phyloP scores from a whole-genome alignment of 2,113 vertebrate genomes.

The Dromiciops gliroides region DNA sequence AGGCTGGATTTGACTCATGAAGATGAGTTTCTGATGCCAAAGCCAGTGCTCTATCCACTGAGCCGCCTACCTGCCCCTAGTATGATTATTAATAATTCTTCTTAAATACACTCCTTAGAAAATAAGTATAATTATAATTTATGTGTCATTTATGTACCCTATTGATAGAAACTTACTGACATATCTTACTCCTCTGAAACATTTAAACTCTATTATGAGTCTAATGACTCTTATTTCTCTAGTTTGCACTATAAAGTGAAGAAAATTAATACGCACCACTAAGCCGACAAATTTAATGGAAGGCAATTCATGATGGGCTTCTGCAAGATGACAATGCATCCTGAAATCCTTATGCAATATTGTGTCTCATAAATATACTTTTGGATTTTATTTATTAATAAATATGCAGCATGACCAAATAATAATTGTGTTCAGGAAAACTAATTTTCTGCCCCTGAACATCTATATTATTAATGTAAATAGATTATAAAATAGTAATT shows the following conservation, averaged over 20 bases:
- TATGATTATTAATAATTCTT: background rate
- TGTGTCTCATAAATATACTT: background rate
- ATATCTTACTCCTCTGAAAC: background rate
- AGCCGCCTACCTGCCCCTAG: background rate
- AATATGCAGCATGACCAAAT: background rate
- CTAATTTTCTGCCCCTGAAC: slow-evolving; percentile 10
- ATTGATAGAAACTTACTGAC: background rate
- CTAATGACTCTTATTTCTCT: background rate
- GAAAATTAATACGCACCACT: background rate
- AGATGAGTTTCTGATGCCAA: too few species aligned
- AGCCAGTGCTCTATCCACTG: too few species aligned
- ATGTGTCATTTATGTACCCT: background rate
- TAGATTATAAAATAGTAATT: background rate
- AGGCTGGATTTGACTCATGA: too few species aligned
- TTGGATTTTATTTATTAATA: background rate
- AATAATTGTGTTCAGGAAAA: slow-evolving; percentile 26
- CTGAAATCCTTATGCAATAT: background rate
- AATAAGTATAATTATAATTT: background rate
- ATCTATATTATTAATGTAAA: background rate
- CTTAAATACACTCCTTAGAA: background rate
- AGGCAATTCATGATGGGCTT: slow-evolving; percentile 10
- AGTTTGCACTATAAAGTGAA: background rate
- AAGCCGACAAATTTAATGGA: background rate
- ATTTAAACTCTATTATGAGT: background rate
- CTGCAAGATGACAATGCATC: background rate